Base-by-base conservation (phyloP, 2,113 vertebrate genomes). In the Cygnus buccinator region DNA sequence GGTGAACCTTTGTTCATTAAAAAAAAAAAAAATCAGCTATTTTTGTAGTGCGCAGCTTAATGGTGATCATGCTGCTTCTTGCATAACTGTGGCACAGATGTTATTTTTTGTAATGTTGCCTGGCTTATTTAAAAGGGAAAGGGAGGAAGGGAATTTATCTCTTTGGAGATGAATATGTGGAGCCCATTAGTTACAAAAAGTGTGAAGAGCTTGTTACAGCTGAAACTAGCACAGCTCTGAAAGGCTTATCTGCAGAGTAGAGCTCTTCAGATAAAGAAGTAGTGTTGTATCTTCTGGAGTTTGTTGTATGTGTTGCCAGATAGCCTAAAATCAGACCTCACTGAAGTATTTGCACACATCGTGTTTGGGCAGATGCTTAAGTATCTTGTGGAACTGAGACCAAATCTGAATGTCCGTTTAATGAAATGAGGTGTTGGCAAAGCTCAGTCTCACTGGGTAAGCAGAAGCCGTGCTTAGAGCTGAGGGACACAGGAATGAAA, bases 201-300 rank as follows among this genome's bases (percentile, higher is more conserved):
- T 89, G 94, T 95, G 91, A 96, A 96, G 95, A 94, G 90, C 92
- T 94, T 87, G 86, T 95, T 92, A 96, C 89, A 84, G 93, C 88
- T 2, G 9, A 48, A 93, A 92, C 88, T 93, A 93, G 94, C 73
- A 37, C 66, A 17, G 54, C 83, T 92, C 83, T 94, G 89, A 86
- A 82, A 82, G 84, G 90, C 94, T 90, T 58, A 71, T 84, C 76
- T 66, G 86, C 39, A 22, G 70, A 94, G 66, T 78, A 73, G 35
- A 92, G 87, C 93, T 86, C 85, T 93, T 84, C 82, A 85, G 79
- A 52, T 88, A 52, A 72, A 82, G 89, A 19, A 41, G 25, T 33
- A 68, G 3, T n/a, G 46, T 59, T 96, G 82, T 78, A 41, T 93
- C 86, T 76, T 52, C 61, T 81, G 83, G 57, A 52, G 79, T 52